phyloP scores from a whole-genome alignment of 1,140 invertebrate species.

The Apis cerana region DNA sequence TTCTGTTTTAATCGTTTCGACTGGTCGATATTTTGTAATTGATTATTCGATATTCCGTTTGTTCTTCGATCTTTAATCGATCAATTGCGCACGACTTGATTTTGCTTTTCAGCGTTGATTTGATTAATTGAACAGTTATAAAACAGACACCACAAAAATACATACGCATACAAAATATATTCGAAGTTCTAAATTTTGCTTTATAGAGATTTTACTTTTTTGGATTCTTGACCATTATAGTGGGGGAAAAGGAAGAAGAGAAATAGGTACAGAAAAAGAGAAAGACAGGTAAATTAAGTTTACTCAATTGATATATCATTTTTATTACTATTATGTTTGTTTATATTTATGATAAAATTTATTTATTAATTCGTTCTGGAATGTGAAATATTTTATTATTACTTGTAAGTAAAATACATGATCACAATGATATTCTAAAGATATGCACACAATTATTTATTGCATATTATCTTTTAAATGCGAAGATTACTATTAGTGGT shows the following conservation, averaged over 20 bases:
- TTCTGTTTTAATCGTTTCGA: background rate
- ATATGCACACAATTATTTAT: background rate
- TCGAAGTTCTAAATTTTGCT: background rate
- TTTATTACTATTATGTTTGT: background rate
- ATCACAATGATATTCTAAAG: background rate
- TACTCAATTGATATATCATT: background rate
- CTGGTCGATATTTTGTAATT: background rate
- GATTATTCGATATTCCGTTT: background rate
- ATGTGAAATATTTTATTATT: background rate
- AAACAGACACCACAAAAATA: background rate
- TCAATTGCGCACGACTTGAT: too few species aligned
- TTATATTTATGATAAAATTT: background rate
- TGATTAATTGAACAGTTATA: background rate
- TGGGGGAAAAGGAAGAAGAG: background rate
- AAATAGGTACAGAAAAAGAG: background rate
- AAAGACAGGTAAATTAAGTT: background rate
- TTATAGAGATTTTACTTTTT: background rate
- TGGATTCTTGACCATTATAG: background rate
- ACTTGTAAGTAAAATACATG: background rate
- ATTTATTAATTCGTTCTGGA: background rate
- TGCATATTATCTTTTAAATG: conserved; percentile 68
- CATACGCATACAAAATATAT: background rate
- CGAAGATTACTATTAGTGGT: conserved; percentile 76
- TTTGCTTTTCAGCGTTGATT: background rate
- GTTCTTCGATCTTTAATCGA: background rate